Evolutionary conservation across 2,113 vertebrate genomes (phyloP).

Genomic region (Raphicerus campestris): DNA sequence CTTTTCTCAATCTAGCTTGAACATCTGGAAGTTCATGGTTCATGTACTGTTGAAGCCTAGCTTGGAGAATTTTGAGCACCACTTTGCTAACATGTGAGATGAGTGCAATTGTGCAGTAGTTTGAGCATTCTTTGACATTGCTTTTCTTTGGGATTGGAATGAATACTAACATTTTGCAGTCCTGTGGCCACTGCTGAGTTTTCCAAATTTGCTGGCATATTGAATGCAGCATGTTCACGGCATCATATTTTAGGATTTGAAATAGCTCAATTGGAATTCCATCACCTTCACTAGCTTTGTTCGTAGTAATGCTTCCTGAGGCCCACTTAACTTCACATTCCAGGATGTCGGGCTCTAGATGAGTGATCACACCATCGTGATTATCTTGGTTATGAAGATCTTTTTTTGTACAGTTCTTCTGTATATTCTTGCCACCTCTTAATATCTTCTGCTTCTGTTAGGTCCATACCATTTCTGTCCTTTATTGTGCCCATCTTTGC

Average conservation of each 20-base stretch:
- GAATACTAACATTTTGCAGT: not conserved
- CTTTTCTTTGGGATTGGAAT: not conserved
- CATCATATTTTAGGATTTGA: not conserved
- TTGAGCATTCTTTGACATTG: not conserved
- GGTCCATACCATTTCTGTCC: not conserved
- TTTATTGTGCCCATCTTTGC: not conserved
- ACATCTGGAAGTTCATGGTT: not conserved
- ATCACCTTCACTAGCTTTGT: not conserved
- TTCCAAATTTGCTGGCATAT: not conserved
- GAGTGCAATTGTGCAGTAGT: not conserved
- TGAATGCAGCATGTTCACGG: not conserved
- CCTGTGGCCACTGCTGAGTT: not conserved
- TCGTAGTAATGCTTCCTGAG: not conserved
- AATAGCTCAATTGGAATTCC: not conserved
- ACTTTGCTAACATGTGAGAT: not conserved
- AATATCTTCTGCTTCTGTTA: not conserved
- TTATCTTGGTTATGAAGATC: not conserved
- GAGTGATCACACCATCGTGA: not conserved
- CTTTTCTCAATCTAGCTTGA: not conserved
- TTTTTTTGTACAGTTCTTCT: not conserved
- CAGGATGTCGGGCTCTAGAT: not conserved
- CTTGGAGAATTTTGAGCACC: not conserved
- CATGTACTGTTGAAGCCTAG: not conserved
- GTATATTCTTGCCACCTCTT: too few species aligned
- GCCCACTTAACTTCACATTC: not conserved